Conservation (phyloP, 2,888 invertebrate genomes). For the Petrolisthes manimaculis region DNA sequence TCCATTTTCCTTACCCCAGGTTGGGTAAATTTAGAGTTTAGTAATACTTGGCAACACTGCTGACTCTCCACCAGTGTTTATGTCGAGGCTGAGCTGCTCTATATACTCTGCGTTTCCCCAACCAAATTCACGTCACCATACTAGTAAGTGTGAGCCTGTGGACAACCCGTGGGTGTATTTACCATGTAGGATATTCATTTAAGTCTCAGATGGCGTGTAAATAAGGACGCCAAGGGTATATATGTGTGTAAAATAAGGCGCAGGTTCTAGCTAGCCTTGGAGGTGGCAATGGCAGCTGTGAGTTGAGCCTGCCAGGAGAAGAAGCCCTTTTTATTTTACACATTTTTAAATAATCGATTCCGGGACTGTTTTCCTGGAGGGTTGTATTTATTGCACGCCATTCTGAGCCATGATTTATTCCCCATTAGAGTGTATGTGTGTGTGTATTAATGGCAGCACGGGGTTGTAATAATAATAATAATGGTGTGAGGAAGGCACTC, state of each 20-base stretch:
- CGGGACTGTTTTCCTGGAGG: no score
- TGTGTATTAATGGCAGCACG: no score
- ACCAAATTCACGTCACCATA: conserved; percentile 47
- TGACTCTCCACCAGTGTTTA: conserved; percentile 13
- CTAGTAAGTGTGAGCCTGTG: conserved; percentile 27
- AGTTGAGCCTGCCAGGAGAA: conserved; percentile 28
- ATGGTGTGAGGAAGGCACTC: no score
- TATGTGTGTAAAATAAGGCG: conserved; percentile 20
- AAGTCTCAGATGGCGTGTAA: not conserved
- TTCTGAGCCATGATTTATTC: no score
- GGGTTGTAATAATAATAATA: no score
- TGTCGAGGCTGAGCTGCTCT: conserved; percentile 23
- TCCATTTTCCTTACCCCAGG: no score
- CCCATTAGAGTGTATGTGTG: no score
- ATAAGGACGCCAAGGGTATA: not conserved
- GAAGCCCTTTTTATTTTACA: conserved; percentile 39
- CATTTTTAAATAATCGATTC: conserved; percentile 28
- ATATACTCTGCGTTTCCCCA: conserved; percentile 29
- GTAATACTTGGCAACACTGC: no score
- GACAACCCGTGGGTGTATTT: no score
- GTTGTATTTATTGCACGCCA: no score
- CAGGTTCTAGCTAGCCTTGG: not conserved
- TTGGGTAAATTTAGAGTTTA: no score
- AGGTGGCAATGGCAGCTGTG: conserved; percentile 47
- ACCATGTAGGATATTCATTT: no score